phyloP scores from a whole-genome alignment of 2,113 vertebrate genomes.

The Microtus oregoni region DNA sequence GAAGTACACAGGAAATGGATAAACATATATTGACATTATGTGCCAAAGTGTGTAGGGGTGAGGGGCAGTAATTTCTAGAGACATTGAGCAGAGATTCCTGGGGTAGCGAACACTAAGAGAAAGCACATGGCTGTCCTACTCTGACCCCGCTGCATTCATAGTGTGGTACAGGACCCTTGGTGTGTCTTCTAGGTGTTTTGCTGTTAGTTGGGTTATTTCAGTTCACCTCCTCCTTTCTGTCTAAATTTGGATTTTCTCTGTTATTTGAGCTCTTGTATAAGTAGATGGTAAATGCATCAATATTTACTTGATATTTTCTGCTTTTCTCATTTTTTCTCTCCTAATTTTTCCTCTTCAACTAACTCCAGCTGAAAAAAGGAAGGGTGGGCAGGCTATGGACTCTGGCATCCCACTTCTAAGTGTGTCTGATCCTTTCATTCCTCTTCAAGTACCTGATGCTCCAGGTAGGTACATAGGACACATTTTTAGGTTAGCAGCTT shows the following conservation, averaged over 20 bases:
- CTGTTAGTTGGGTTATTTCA: not conserved
- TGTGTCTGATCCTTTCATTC: conserved; percentile 92
- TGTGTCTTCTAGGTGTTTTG: not conserved
- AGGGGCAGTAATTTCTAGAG: not conserved
- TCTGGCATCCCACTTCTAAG: conserved; percentile 88
- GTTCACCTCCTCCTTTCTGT: conserved; percentile 16
- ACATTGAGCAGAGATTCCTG: not conserved
- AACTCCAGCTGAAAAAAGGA: conserved; percentile 88
- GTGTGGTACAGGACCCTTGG: not conserved
- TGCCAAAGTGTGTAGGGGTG: not conserved
- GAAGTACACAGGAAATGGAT: not conserved
- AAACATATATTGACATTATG: not conserved
- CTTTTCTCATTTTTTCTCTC: conserved; percentile 74
- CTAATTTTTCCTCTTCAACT: conserved; percentile 67
- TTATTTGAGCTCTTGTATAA: conserved; percentile 49
- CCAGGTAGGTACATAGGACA: conserved; percentile 89
- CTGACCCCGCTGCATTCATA: not conserved
- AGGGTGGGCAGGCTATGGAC: conserved; percentile 89
- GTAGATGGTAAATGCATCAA: conserved; percentile 37
- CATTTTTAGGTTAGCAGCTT: conserved; percentile 20
- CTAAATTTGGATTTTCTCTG: conserved; percentile 21
- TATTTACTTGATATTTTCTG: conserved; percentile 73
- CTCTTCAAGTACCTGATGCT: conserved; percentile 90
- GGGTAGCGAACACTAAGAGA: not conserved
- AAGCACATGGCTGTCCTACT: not conserved